These are phyloP conservation scores for Cheilosia pagana DNA, from an alignment of 2,888 invertebrate genomes.

Conservation along the genomic window DNA sequence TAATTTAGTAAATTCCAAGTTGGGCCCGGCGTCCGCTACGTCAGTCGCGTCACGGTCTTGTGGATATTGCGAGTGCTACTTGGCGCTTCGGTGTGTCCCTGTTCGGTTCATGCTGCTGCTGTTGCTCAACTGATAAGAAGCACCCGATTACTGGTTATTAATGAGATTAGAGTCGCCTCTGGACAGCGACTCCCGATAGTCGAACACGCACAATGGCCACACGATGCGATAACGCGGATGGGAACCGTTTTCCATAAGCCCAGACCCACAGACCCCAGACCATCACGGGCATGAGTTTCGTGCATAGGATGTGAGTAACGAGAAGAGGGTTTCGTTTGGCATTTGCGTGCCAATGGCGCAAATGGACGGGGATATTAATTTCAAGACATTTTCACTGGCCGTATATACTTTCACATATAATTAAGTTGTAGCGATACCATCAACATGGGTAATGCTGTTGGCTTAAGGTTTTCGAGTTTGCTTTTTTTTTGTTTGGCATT, in stretches of 20 bases:
- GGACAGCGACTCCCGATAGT: conserved; percentile 74
- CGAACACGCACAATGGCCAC: conserved; percentile 74
- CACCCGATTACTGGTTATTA: conserved; percentile 75
- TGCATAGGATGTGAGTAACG: conserved; percentile 45
- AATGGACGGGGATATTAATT: conserved; percentile 70
- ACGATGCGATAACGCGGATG: conserved; percentile 73
- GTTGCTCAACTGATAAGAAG: conserved; percentile 74
- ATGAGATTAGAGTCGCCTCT: conserved; percentile 75
- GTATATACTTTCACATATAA: conserved; percentile 75
- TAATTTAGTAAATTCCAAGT: conserved; percentile 69
- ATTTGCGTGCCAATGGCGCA: conserved; percentile 74
- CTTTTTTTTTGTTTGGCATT: conserved; percentile 9
- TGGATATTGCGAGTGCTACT: conserved; percentile 66
- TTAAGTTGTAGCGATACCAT: conserved; percentile 73
- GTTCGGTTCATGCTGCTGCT: conserved; percentile 62
- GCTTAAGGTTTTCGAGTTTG: conserved; percentile 38
- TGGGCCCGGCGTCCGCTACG: conserved; percentile 49
- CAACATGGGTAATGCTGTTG: conserved; percentile 71
- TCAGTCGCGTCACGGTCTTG: conserved; percentile 66
- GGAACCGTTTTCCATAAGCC: conserved; percentile 61
- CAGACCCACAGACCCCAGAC: no score
- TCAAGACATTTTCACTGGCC: conserved; percentile 68
- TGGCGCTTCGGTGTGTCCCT: conserved; percentile 67
- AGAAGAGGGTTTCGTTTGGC: conserved; percentile 63
- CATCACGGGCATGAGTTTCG: conserved; percentile 43